Base-by-base conservation (phyloP, 1,140 invertebrate genomes). In the Papilio xuthus region DNA sequence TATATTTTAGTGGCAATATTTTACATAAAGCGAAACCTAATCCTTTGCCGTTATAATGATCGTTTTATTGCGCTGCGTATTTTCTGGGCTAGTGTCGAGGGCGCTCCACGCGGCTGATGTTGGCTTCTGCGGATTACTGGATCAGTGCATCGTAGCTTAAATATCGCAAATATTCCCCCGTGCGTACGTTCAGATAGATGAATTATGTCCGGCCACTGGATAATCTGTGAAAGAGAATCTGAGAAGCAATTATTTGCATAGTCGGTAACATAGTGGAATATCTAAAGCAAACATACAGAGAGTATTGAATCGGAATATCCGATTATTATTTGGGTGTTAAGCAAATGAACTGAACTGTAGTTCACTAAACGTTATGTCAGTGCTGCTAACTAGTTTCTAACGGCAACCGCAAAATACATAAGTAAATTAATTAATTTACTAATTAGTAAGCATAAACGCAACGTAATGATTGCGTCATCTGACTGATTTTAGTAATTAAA, bases 21-120 rank as follows among this genome's bases (percentile, higher is more conserved):
- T 60, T 60, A 67, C 60, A 67, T 67, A 28, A 26, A 67, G 60
- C 60, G 13, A 26, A 13, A 67, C 13, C 60, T 67, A 67, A 67
- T 67, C 60, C 60, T 67, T 67, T 28, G 26, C 26, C 60, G 60
- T 12, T 73, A 47, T 73, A 73, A 44, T 73, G 41, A 73, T 73
- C 41, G 41, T 73, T 73, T 73, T 47, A 73, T 73, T 73, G 71
- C 71, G 9, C 42, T 73, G 71, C 41, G 71, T 73, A 73, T 73
- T 47, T 73, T 73, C n/a, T 13, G 71, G 12, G n/a, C 71, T n/a
- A 73, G 71, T 42, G 71, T 26, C 71, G 41, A 73, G 37, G 12
- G 70, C 42, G 32, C 32, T 70, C 12, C 32, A 72, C 70, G 70
- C 20, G 20, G 41, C 37, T 8, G 70, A 72, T 73, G 20, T 73